Base-by-base conservation (phyloP, 1,140 invertebrate species). In the Musca vetustissima region DNA sequence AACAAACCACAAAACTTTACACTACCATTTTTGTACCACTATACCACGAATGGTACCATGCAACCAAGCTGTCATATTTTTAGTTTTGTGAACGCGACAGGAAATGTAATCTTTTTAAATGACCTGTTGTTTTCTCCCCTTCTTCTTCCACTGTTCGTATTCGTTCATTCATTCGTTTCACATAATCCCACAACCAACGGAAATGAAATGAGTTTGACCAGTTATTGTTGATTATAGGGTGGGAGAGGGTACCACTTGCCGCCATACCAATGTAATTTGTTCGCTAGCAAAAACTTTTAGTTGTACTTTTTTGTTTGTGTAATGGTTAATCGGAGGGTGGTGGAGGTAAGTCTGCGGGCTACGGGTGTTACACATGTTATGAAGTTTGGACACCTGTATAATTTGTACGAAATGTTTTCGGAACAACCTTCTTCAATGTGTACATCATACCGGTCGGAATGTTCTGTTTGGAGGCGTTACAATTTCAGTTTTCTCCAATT, bases 201-300 rank as follows among this genome's bases (percentile, higher is more conserved):
- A 59, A 59, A 59, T 59, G 55, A 59, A 59, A 59, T 59, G 55
- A 59, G 13, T 59, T 59, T n/a, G 21, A 55, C 52, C 48, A 49
- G 21, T 24, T 24, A 55, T 55, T 55, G 52, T 55, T 24, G 19
- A 53, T 22, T 53, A 22, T 53, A 53, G 52, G 19, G 15, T 17
- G 19, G 13, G n/a, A n/a, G n/a, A n/a, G n/a, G n/a, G n/a, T n/a
- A n/a, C n/a, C n/a, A n/a, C n/a, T n/a, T n/a, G n/a, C n/a, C n/a
- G n/a, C n/a, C n/a, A n/a, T n/a, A n/a, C n/a, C n/a, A n/a, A n/a
- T n/a, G n/a, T n/a, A n/a, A n/a, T n/a, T n/a, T n/a, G n/a, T n/a
- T n/a, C n/a, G n/a, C n/a, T n/a, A n/a, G 13, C 22, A 53, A 17
- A 49, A 15, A 49, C 6, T 49, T 6, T 49, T 49, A 49, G 11